Evolutionary conservation across 2,888 invertebrate genomes (phyloP).

Genomic region (Sycophila texana): DNA sequence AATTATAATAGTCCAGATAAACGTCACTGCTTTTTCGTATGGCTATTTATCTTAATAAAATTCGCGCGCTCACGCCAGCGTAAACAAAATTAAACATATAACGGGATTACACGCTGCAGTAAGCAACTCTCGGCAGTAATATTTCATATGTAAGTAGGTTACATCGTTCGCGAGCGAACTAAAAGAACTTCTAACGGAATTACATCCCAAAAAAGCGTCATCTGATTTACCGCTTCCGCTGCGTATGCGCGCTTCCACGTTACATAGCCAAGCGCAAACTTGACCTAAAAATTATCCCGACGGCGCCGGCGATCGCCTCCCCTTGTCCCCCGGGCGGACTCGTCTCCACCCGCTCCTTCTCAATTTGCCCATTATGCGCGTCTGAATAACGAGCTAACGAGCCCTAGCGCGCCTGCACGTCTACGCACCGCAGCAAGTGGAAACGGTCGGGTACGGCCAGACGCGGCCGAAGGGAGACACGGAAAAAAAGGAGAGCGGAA

Average conservation of each 20-base stretch:
- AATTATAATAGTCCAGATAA: too few relatives aligned
- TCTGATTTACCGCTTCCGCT: not conserved
- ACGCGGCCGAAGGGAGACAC: constrained; percentile 1
- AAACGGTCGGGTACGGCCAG: constrained; percentile 5
- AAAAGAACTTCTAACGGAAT: too few relatives aligned
- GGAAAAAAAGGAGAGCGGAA: too few relatives aligned
- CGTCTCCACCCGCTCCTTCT: not conserved
- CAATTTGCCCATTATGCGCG: constrained; percentile 1
- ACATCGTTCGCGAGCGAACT: constrained; percentile 3
- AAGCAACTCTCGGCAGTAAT: too few relatives aligned
- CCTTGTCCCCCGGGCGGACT: too few relatives aligned
- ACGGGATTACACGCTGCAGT: too few relatives aligned
- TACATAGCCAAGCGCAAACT: constrained; percentile 2
- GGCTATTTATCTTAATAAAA: too few relatives aligned
- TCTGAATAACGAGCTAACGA: constrained; percentile 36
- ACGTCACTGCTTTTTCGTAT: too few relatives aligned
- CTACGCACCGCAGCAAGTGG: constrained; percentile 6
- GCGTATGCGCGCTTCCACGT: not conserved
- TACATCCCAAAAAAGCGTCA: constrained; percentile 8
- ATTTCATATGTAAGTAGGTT: not conserved
- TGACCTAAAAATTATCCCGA: constrained; percentile 29
- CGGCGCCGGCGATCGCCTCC: not conserved
- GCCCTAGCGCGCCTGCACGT: not conserved
- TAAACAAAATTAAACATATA: too few relatives aligned
- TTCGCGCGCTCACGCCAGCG: too few relatives aligned